Base-by-base conservation (phyloP, 2,888 invertebrate genomes). In the Patella ulyssiponensis region DNA sequence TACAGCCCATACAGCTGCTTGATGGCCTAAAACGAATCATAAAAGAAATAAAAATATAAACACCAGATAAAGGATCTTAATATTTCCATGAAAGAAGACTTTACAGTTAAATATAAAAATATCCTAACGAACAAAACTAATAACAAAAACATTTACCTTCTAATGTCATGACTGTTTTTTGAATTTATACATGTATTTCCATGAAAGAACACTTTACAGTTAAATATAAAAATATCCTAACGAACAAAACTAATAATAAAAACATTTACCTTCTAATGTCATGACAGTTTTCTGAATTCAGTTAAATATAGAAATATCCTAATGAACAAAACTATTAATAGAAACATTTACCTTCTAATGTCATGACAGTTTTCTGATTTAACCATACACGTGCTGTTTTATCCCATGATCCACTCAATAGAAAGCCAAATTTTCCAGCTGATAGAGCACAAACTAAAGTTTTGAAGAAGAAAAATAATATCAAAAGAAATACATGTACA, bases 391-490 rank as follows among this genome's bases (percentile, higher is more conserved):
- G 95, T 0, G 96, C 97, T 5, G 96, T 95, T 82, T 94, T 94
- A 90, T 99, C 98, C 98, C 98, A 98, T 72, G 98, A 98, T 69
- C 97, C 96, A 88, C 96, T 97, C 76, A 95, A 92, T 86, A 96
- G 93, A 14, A 94, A 93, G 74, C 94, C 94, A 74, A 93, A 89
- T 77, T 90, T 90, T 4, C 92, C 92, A 77, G 91, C 88, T 64
- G 91, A 90, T 71, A 93, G 86, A 53, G 92, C 87, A 87, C 93
- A 93, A 11, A 93, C 93, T 93, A 85, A 69, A 83, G 80, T 71
- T 73, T 44, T 44, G 44, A 44, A 44, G 33, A 33, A 33, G 44
- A 44, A 44, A 44, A 44, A 44, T 44, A 72, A 58, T 44, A 44
- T 44, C 9, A 44, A 80, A 20, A 77, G 53, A 15, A 56, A 53